phyloP scores from a whole-genome alignment of 2,888 invertebrate species.

The Hybos culiciformis region DNA sequence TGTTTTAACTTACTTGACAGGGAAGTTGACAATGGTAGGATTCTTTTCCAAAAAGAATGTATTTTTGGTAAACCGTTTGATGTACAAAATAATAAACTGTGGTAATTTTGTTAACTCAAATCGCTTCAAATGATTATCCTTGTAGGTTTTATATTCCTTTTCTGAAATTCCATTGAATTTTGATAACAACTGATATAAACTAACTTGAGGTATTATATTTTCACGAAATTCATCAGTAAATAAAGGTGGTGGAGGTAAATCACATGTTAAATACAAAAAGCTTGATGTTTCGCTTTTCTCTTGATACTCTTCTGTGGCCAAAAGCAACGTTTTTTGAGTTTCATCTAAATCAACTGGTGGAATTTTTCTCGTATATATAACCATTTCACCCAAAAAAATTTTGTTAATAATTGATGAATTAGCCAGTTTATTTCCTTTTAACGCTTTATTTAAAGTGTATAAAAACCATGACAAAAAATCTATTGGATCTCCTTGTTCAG shows the following conservation, averaged over 20 bases:
- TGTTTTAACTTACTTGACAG: constrained; percentile 71
- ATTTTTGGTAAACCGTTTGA: constrained; percentile 97
- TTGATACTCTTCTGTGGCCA: constrained; percentile 73
- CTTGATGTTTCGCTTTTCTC: constrained; percentile 81
- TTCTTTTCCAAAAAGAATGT: constrained; percentile 99
- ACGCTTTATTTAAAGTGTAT: constrained; percentile 85
- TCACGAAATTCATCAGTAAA: constrained; percentile 96
- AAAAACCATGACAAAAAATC: constrained; percentile 98
- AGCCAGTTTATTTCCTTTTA: constrained; percentile 81
- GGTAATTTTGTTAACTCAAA: constrained; percentile 91
- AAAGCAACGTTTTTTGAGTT: constrained; percentile 64
- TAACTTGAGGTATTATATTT: constrained; percentile 98
- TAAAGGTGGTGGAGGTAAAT: constrained; percentile 91
- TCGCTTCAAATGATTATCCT: constrained; percentile 93
- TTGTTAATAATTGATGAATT: constrained; percentile 88
- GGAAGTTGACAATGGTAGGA: constrained; percentile 99
- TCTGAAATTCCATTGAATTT: constrained; percentile 94
- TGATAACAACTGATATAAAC: constrained; percentile 79
- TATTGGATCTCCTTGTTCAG: constrained; percentile 95
- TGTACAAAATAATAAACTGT: constrained; percentile 88
- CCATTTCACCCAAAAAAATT: constrained; percentile 86
- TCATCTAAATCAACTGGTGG: constrained; percentile 87
- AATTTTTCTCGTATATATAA: constrained; percentile 80
- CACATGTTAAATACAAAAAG: constrained; percentile 93
- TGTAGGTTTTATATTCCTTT: constrained; percentile 98